Evolutionary conservation across 2,888 invertebrate species (phyloP).

Genomic region (Apodemia hepburni): DNA sequence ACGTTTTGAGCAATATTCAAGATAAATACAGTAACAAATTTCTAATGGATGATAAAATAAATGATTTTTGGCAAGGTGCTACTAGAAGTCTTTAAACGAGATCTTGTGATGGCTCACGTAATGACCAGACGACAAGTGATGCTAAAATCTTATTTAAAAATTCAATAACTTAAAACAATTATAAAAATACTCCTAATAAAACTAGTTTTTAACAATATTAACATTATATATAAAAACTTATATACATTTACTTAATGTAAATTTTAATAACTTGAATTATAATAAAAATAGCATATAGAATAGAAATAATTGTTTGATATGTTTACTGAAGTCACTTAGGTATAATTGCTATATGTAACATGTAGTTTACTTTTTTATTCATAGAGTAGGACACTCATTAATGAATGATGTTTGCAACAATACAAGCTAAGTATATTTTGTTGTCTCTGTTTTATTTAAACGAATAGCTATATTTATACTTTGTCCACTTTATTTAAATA

Average conservation of each 20-base stretch:
- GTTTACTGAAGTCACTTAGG: not conserved
- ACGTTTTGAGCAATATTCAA: constrained; percentile 36
- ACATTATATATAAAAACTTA: constrained; percentile 16
- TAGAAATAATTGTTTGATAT: not conserved
- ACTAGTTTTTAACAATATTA: constrained; percentile 16
- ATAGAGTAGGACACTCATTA: no score
- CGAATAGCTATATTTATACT: no score
- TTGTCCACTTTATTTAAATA: no score
- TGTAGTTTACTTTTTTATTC: no score
- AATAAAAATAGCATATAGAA: not conserved
- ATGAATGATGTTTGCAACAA: no score
- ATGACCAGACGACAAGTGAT: constrained; percentile 64
- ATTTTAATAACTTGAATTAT: constrained; percentile 8
- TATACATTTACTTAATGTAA: not conserved
- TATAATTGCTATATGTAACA: no score
- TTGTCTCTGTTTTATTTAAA: no score
- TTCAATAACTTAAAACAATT: constrained; percentile 22
- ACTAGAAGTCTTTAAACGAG: constrained; percentile 64
- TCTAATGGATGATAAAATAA: constrained; percentile 26
- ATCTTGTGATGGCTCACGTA: constrained; percentile 61
- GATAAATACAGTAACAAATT: constrained; percentile 17
- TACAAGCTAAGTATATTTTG: no score
- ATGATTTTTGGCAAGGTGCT: constrained; percentile 70
- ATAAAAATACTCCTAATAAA: constrained; percentile 19
- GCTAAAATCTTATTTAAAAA: constrained; percentile 32